Base-by-base conservation (phyloP, 2,113 vertebrate species). In the Mesembrinibis cayennensis region DNA sequence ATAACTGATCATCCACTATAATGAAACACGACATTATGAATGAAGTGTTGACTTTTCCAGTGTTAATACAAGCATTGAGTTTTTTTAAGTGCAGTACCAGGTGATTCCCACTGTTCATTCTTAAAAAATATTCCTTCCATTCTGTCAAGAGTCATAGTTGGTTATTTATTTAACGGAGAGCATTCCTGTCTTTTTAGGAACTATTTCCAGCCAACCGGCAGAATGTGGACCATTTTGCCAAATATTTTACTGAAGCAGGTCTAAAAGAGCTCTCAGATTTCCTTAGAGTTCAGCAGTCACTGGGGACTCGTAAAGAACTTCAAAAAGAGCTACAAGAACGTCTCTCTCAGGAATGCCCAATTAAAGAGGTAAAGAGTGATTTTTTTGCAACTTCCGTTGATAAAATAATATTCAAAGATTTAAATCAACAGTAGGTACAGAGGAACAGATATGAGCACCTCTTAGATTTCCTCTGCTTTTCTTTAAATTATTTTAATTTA, bases 181-280 rank as follows among this genome's bases (percentile, higher is more conserved):
- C 67, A 66, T 91, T 78, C 47, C 44, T 94, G 38, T 90, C 42
- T 85, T 85, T 85, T 79, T 81, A 99, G 99, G 99, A 99, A 92
- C 98, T 99, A 44, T 99, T 99, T 97, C 99, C 99, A 81, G 97
- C 98, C 91, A 99, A 99, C 97, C 98, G 99, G 96, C 99, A 99
- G 97, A 99, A 98, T 49, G 99, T 99, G 95, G 99, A 99, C 94
- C 99, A 99, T 97, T 99, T 99, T 96, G 98, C 99, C 40, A 99
- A 98, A 72, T 99, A 99, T 97, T 99, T 99, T 93, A 99, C 97
- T 32, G 98, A 99, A 23, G 99, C 99, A 7, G 99, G 99, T 29
- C 98, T 99, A n/a, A 99, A 99, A 95, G 99, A 99, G 87, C 98
- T 99, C 40, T 99, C 99, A 0, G 99, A 99, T 92, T 99, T 99